Percentiles rank a stretch among this genome's conserved stretches.
phyloP scores from a whole-genome alignment of 2,113 vertebrate genomes.

The Rhynchopsitta pachyrhyncha region DNA sequence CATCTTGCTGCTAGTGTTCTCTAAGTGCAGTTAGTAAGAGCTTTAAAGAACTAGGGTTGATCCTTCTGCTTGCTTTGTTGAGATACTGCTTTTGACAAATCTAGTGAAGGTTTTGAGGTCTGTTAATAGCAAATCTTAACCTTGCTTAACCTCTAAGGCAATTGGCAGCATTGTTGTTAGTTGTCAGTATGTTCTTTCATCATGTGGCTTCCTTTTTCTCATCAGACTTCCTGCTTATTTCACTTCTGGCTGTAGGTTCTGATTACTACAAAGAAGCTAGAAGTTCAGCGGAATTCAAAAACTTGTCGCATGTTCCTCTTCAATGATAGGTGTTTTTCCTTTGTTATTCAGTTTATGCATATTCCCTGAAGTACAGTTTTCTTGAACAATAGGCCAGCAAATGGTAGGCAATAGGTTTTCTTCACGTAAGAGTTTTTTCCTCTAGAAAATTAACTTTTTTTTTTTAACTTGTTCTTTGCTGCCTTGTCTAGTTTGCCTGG shows the following conservation, averaged over 20 bases:
- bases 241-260: constrained; percentile 1
- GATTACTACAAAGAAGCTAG: constrained; percentile 23
- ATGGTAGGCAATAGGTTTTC: neutral
- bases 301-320: neutral
- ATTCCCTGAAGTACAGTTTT: constrained; percentile 33
- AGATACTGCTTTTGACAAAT: neutral
- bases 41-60: neutral
- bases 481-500: neutral
- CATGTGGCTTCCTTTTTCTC: constrained; percentile 46
- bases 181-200: constrained; percentile 9
- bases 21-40: neutral
- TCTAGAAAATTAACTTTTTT: neutral
- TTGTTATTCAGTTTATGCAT: neutral
- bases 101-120: neutral
- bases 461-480: neutral
- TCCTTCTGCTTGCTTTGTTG: neutral
- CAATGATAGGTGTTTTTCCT: neutral
- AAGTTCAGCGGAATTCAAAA: neutral
- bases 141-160: neutral
- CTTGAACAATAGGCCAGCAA: constrained; percentile 38
- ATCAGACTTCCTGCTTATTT: constrained; percentile 52
- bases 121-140: neutral
- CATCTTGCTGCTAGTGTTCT: neutral
- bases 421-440: neutral
- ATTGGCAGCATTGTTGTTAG: neutral